These are phyloP conservation scores for Pyrrhia umbra DNA, from an alignment of 2,888 invertebrate species.

Conservation along the genomic window DNA sequence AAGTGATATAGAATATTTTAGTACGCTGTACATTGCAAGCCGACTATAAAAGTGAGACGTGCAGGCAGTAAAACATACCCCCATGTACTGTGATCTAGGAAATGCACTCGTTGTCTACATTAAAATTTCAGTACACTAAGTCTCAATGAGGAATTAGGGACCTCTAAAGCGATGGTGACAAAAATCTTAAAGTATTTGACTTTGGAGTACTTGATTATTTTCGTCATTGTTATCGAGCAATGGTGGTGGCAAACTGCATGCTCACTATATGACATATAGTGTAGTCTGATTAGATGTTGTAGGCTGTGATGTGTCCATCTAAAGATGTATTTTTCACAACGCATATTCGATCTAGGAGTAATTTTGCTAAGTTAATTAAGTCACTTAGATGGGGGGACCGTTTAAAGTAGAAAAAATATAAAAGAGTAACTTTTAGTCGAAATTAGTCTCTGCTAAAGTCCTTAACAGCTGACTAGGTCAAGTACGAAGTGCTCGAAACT, in stretches of 20 bases:
- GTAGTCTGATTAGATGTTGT: no score
- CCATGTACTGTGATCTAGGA: constrained; percentile 31
- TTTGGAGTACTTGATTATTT: no score
- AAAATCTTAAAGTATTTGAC: no score
- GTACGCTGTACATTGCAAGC: constrained; percentile 45
- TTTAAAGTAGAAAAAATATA: no score
- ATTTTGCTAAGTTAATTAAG: no score
- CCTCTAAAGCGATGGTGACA: neutral
- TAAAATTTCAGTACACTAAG: constrained; percentile 35
- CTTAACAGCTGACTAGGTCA: neutral
- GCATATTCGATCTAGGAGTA: no score
- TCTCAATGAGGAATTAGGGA: neutral
- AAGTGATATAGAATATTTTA: constrained; percentile 44
- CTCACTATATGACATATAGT: no score
- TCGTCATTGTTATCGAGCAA: no score
- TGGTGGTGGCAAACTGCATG: no score
- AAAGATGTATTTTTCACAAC: no score
- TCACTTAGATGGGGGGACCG: no score
- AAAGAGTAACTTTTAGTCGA: neutral
- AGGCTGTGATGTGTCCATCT: no score
- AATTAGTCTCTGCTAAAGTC: neutral
- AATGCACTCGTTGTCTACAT: constrained; percentile 25
- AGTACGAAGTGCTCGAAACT: neutral
- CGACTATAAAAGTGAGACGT: constrained; percentile 50
- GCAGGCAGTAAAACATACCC: constrained; percentile 45